Conservation (phyloP, 2,113 vertebrate genomes). For the Pseudopipra pipra region DNA sequence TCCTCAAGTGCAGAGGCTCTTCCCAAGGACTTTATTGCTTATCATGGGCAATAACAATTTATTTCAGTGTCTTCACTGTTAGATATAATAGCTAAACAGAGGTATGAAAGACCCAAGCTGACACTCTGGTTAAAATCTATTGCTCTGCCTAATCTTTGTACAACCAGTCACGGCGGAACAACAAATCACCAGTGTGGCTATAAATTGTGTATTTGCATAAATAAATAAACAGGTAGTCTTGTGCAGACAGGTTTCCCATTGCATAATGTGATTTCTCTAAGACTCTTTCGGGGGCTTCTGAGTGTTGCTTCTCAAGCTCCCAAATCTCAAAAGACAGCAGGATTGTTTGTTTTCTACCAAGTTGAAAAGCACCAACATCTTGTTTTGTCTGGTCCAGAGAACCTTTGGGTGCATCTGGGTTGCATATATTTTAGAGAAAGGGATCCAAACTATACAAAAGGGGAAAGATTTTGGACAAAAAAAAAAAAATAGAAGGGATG, state of each 20-base stretch:
- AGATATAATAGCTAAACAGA: conserved; percentile 41
- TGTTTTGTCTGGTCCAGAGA: not conserved
- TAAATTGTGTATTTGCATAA: conserved; percentile 42
- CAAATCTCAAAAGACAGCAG: not conserved
- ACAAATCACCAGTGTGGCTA: conserved; percentile 20
- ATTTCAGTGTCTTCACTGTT: conserved; percentile 27
- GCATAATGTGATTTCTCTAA: not conserved
- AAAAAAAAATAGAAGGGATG: not conserved
- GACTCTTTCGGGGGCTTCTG: not conserved
- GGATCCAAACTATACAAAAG: not conserved
- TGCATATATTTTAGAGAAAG: not conserved
- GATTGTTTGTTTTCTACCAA: not conserved
- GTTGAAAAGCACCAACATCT: not conserved
- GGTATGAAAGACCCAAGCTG: conserved; percentile 4
- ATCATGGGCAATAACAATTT: conserved; percentile 16
- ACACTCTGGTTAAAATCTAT: conserved; percentile 39
- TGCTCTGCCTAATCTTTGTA: conserved; percentile 4
- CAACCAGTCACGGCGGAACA: not conserved
- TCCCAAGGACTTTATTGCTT: not conserved
- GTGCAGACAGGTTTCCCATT: not conserved
- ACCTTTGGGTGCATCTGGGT: not conserved
- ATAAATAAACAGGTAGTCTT: not conserved
- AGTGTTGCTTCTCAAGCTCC: not conserved
- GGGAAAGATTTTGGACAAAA: not conserved
- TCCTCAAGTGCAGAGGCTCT: not conserved